Evolutionary conservation across 2,888 invertebrate genomes (phyloP).

Genomic region (Stenodema calcarata): DNA sequence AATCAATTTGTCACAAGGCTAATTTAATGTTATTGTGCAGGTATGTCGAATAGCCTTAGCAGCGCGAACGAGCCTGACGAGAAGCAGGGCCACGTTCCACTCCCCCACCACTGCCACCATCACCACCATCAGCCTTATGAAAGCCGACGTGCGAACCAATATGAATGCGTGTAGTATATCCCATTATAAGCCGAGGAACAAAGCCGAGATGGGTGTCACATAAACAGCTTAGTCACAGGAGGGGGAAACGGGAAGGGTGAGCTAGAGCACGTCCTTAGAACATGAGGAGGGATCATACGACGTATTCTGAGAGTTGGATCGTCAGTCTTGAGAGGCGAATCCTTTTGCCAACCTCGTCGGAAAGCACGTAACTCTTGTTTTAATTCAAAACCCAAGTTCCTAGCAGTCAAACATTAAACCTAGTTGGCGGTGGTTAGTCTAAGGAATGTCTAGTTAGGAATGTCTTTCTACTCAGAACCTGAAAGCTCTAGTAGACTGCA

Average conservation of each 20-base stretch:
- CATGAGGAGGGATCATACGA: neutral
- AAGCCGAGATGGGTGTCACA: neutral
- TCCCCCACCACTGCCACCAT: no score
- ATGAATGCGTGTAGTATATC: neutral
- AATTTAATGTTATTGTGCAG: no score
- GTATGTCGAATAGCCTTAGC: no score
- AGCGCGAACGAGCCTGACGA: no score
- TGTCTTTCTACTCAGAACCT: neutral
- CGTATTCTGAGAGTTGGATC: neutral
- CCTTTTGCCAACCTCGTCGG: neutral
- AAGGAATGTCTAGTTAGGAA: no score
- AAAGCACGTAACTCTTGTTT: neutral
- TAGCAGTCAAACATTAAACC: neutral
- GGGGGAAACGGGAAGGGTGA: neutral
- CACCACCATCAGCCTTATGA: no score
- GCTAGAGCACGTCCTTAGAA: neutral
- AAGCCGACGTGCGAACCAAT: neutral
- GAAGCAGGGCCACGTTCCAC: no score
- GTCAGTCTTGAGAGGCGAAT: neutral
- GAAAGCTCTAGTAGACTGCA: neutral
- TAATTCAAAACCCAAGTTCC: neutral
- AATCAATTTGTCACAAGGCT: no score
- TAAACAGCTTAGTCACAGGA: neutral
- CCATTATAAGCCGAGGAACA: neutral
- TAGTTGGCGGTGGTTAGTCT: neutral